Percentiles rank a stretch among this genome's conserved stretches.
Evolutionary conservation across 2,113 vertebrate genomes (phyloP).

Genomic region (Benitochromis conjunctus): DNA sequence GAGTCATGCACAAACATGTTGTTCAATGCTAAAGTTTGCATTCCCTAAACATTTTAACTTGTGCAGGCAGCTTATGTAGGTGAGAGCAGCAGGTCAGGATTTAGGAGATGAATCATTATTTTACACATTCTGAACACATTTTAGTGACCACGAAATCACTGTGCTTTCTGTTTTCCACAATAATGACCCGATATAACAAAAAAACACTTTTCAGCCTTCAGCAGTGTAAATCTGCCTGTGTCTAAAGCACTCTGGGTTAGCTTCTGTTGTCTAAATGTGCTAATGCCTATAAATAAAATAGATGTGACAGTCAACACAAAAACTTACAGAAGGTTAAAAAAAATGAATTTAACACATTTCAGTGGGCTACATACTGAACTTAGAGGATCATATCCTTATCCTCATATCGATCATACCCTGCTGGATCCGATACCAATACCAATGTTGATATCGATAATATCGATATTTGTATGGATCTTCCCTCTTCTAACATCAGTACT

Average conservation of each 20-base stretch:
- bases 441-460: background rate
- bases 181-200: background rate
- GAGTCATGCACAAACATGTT: background rate
- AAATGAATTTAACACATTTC: background rate
- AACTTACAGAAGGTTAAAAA: background rate
- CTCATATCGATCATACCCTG: background rate
- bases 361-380: background rate
- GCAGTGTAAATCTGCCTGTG: background rate
- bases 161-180: background rate
- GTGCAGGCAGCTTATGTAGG: background rate
- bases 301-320: background rate
- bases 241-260: background rate
- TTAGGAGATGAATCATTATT: too few species aligned
- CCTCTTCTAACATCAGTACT: background rate
- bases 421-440: background rate
- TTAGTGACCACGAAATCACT: background rate
- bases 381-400: too few species aligned
- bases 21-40: background rate
- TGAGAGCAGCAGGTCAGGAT: background rate
- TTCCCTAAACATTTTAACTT: background rate
- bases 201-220: too few species aligned
- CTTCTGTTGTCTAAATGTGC: background rate
- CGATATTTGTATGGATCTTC: background rate
- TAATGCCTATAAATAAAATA: background rate
- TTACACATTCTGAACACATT: too few species aligned